Evolutionary conservation across 2,888 invertebrate species (phyloP), one percentile per base, ranked within the genome.

Genomic region (Cenopis cana): DNA sequence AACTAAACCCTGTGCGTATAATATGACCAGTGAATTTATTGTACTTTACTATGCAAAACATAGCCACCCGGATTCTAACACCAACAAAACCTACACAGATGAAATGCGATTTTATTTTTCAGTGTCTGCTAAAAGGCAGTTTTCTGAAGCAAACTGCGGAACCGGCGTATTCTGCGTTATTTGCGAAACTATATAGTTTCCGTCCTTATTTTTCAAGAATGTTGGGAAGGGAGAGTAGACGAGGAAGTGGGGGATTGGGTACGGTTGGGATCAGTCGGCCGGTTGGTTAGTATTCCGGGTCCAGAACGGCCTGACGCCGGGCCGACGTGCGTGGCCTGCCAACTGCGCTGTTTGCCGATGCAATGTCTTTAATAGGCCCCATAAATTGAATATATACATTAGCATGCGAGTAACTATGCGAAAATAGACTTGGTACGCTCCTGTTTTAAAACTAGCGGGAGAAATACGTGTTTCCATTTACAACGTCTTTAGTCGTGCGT

Each of bases 381-480:
- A 88, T 89, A 88, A 89, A 90, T 90, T 89, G 85, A 86, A 90
- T 88, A 86, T 84, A 80, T 78, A 82, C 80, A 86, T 87, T 85
- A 74, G 76, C 76, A 74, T 74, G 74, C 75, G 74, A 79, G 79
- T 68, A 76, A 79, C 76, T 79, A 77, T 76, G 76, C 76, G 77
- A 78, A 81, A 81, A 81, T 82, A 76, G 73, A 76, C 75, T 70
- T 46, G 59, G 69, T 68, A 61, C 68, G 65, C 70, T 65, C 66
- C 36, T 71, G 68, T 68, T 74, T 74, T 69, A 72, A 74, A 73
- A 71, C 50, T 71, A 68, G 52, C 29, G 57, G 41, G 46, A 11
- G 52, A 50, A 29, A 20, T 55, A 69, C 68, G 68, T 69, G 68
- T 52, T 29, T 59, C 68, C 33, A 55, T 69, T 64, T 61, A 55